phyloP scores from a whole-genome alignment of 2,888 invertebrate genomes.

The Deroplatys truncata region DNA sequence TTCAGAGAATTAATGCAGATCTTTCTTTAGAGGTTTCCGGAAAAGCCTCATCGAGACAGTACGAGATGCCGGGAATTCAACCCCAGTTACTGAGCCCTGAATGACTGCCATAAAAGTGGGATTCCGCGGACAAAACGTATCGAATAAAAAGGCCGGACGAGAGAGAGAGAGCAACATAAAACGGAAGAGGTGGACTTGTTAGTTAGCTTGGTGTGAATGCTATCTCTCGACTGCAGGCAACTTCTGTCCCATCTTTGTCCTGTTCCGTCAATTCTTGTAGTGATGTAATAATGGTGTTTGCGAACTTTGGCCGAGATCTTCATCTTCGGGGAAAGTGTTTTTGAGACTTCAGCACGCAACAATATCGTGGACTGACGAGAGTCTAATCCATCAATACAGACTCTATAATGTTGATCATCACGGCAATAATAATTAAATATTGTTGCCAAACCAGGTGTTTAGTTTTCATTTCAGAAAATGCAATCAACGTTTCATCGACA shows the following conservation, averaged over 20 bases:
- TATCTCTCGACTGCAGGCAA: not conserved
- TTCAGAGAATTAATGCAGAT: too few relatives aligned
- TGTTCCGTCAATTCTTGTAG: not conserved
- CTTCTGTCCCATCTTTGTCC: not conserved
- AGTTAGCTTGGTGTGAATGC: not conserved
- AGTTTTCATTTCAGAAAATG: too few relatives aligned
- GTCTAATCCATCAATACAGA: too few relatives aligned
- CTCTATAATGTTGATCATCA: too few relatives aligned
- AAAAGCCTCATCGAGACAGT: not conserved
- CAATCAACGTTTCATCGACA: too few relatives aligned
- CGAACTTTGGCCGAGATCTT: too few relatives aligned
- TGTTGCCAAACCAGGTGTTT: too few relatives aligned
- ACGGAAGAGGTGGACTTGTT: not conserved
- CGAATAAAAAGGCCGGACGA: not conserved
- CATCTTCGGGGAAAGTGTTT: too few relatives aligned
- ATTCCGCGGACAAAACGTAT: not conserved
- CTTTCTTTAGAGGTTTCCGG: not conserved
- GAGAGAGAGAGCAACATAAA: not conserved
- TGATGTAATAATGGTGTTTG: not conserved
- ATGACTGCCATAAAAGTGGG: not conserved
- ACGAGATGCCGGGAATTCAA: not conserved
- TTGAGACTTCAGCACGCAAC: too few relatives aligned
- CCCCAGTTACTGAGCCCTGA: not conserved
- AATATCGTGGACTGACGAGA: too few relatives aligned
- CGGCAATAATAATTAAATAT: too few relatives aligned